These are phyloP conservation scores for Octomys mimax DNA, from an alignment of 2,797 vertebrate genomes.

Conservation along the genomic window DNA sequence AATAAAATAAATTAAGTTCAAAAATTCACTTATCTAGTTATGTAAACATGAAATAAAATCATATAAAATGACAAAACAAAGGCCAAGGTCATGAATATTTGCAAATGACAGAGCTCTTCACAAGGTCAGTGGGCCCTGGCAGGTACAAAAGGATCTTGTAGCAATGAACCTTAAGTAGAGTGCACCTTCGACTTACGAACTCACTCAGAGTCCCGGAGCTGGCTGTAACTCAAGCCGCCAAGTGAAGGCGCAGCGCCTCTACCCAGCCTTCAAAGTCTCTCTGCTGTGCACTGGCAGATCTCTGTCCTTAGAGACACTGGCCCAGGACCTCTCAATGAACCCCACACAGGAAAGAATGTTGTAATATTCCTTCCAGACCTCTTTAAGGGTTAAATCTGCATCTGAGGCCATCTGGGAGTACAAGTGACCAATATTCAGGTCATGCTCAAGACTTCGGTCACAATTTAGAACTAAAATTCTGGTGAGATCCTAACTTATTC, in stretches of 20 bases:
- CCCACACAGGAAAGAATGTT: neutral
- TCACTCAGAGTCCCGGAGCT: neutral
- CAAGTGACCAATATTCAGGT: neutral
- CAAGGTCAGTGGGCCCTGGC: neutral
- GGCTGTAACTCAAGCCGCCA: neutral
- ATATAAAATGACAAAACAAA: conserved; percentile 57
- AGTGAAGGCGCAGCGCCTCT: neutral
- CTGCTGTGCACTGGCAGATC: neutral
- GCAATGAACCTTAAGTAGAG: conserved; percentile 91
- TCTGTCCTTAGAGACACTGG: neutral
- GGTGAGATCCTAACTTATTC: neutral
- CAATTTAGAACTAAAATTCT: neutral
- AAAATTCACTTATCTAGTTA: conserved; percentile 33
- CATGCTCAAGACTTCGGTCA: neutral
- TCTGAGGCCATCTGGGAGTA: neutral
- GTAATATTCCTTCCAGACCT: neutral
- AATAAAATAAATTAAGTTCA: conserved; percentile 52
- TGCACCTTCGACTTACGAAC: neutral
- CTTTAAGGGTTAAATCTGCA: neutral
- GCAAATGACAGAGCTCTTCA: neutral
- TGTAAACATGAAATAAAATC: conserved; percentile 42
- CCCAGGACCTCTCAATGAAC: neutral
- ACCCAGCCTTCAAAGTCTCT: neutral
- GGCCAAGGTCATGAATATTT: conserved; percentile 6
- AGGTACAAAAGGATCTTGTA: neutral